A percentile compares a stretch with the other conserved stretches of the same genome.
Conservation (phyloP, 2,888 invertebrate genomes). For the Spisula solida region DNA sequence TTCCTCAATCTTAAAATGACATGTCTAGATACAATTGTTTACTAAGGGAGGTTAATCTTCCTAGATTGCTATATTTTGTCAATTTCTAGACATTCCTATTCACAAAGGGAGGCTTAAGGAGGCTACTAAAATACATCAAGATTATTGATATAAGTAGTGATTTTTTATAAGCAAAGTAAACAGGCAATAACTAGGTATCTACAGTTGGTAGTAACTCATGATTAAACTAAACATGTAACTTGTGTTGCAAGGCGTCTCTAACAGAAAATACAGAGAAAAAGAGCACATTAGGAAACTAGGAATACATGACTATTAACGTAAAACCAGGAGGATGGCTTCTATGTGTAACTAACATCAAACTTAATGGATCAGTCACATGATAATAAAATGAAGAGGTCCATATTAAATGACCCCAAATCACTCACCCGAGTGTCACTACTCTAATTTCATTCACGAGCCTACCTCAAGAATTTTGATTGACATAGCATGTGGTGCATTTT, state of each 20-base stretch:
- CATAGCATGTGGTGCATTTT: too few species aligned
- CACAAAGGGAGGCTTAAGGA: too few species aligned
- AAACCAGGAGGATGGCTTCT: background rate
- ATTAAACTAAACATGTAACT: background rate
- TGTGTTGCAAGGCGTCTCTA: background rate
- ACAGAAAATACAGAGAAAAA: background rate
- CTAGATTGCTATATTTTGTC: too few species aligned
- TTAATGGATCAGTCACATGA: background rate
- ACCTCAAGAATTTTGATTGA: too few species aligned
- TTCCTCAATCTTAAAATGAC: too few species aligned
- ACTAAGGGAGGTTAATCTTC: too few species aligned
- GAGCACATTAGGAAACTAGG: background rate
- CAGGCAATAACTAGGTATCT: background rate
- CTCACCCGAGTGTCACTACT: too few species aligned
- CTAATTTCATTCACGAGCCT: too few species aligned
- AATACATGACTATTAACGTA: background rate
- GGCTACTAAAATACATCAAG: too few species aligned
- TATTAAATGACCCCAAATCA: too few species aligned
- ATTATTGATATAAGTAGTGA: background rate
- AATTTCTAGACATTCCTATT: too few species aligned
- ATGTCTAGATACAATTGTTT: too few species aligned
- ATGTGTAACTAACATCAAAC: background rate
- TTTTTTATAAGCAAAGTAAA: background rate
- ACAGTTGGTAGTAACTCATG: conserved; percentile 18
- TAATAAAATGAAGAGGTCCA: background rate